Conservation (phyloP, 2,888 invertebrate species). For the Xanthostigma xanthostigma region DNA sequence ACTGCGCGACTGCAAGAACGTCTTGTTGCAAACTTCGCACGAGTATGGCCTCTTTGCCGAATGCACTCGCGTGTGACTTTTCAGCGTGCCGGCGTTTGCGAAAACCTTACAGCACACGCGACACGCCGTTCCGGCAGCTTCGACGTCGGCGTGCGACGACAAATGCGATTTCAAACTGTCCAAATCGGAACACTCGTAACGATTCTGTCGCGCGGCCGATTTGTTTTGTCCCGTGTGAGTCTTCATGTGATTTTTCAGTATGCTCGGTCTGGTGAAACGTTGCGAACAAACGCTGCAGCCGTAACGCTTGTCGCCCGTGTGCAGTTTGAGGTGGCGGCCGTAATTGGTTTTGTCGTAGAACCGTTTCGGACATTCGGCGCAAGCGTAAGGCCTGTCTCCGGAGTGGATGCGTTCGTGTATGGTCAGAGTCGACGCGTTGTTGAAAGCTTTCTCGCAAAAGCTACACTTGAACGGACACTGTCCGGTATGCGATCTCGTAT, state of each 20-base stretch:
- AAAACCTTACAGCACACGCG: conserved; percentile 16
- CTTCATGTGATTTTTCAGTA: background rate
- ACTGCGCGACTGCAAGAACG: conserved; percentile 16
- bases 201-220: no score
- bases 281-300: conserved; percentile 8
- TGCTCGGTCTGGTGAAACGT: background rate
- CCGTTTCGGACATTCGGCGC: conserved; percentile 16
- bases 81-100: conserved; percentile 16
- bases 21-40: conserved; percentile 16
- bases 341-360: conserved; percentile 17
- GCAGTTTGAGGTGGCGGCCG: conserved; percentile 15
- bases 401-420: conserved; percentile 17
- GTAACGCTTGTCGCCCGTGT: conserved; percentile 10
- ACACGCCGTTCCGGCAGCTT: conserved; percentile 8
- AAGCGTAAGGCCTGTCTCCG: conserved; percentile 15
- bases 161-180: background rate
- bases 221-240: background rate
- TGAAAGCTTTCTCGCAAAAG: conserved; percentile 15
- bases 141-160: background rate
- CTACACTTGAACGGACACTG: conserved; percentile 21
- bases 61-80: conserved; percentile 16
- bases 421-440: conserved; percentile 17
- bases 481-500: conserved; percentile 22
- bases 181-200: background rate
- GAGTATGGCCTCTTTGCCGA: conserved; percentile 15